Base-by-base conservation (phyloP, 2,113 vertebrate species). In the Barbus barbus region DNA sequence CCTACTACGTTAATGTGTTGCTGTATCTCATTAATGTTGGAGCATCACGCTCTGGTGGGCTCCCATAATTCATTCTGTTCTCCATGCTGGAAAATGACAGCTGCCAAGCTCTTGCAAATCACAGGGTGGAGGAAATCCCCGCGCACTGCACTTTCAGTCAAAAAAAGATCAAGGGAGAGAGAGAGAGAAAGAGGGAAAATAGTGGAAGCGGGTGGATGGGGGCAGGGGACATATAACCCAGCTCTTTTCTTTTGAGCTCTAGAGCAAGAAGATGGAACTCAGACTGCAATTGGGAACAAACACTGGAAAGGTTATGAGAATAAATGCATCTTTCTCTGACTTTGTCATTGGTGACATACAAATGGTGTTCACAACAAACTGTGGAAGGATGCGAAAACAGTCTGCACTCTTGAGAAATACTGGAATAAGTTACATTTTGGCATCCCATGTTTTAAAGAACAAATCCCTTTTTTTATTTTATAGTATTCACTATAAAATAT, bases 11-110 rank as follows among this genome's bases (percentile, higher is more conserved):
- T 84, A 76, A 86, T 61, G 84, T 76, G 65, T 69, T 71, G n/a
- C 44, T 71, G 26, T 82, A 89, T 90, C 90, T 90, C 86, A 91
- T 91, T 89, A 86, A 90, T 91, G 91, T 87, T 90, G 81, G 28
- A 86, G 87, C 85, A 63, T 58, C 24, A 78, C 36, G 56, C 80
- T 83, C 72, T 61, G 87, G 7, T 77, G 77, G 83, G 56, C 83
- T 86, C 83, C 31, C 74, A 44, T 81, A 91, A 82, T 88, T 87
- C 84, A 81, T 41, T 81, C 56, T 84, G 73, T 65, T 53, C 41
- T 85, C 58, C 74, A 63, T 82, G 86, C 89, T 56, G 86, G 80
- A 82, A 89, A 88, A 80, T 87, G 90, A 91, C 92, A 92, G 91
- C 91, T 92, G 91, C 84, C 90, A 90, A 81, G 77, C 22, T 82